Percentiles rank a stretch among this genome's conserved stretches.
Conservation (phyloP, 2,888 invertebrate genomes). For the Prenolepis imparis region DNA sequence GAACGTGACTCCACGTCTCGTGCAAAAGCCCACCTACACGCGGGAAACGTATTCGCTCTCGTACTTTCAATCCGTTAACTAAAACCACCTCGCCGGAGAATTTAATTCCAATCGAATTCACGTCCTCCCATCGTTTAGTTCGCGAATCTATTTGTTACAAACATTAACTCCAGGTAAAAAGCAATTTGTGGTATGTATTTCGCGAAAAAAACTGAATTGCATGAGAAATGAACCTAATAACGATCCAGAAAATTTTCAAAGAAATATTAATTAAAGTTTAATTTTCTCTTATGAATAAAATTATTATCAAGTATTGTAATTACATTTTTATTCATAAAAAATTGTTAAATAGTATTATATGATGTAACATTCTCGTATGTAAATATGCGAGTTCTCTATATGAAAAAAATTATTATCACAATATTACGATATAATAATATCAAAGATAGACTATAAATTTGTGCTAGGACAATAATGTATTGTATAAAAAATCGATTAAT, state of each 20-base stretch:
- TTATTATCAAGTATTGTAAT: neutral
- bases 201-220: neutral
- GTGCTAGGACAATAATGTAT: neutral
- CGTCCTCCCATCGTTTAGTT: neutral
- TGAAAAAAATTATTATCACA: neutral
- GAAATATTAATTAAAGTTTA: neutral
- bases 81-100: neutral
- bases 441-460: too few species aligned
- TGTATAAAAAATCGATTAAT: too few species aligned
- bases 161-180: neutral
- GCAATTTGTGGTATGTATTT: neutral
- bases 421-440: neutral
- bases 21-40: constrained; percentile 28
- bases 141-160: neutral
- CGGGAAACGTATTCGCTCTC: constrained; percentile 8
- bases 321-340: neutral
- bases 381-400: neutral
- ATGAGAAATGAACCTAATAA: neutral
- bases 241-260: neutral
- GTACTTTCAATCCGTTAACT: constrained; percentile 28
- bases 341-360: neutral
- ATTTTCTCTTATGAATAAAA: neutral
- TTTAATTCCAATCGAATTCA: constrained; percentile 12
- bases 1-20: constrained; percentile 33
- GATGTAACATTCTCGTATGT: neutral